Evolutionary conservation across 2,797 vertebrate genomes (phyloP), one percentile per base, ranked within the genome.

Genomic region (Percopsis omiscomaycus): DNA sequence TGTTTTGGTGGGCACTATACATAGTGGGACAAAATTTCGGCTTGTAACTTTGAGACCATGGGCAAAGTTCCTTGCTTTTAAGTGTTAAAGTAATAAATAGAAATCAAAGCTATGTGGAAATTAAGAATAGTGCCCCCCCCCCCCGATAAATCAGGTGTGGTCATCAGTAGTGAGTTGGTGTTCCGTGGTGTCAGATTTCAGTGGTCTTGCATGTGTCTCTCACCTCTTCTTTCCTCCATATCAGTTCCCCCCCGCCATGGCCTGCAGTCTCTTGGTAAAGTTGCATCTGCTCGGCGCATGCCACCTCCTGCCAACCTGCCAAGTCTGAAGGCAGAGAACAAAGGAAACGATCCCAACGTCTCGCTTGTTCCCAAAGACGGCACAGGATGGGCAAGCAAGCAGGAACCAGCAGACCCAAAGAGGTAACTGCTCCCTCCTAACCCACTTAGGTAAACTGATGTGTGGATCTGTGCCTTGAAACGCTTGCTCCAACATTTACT

Each of bases 341-440:
- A 96, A 96, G 96, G 96, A 90, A 98, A 98, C 94, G 96, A 98
- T 90, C 96, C 96, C 87, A 97, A 98, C 91, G 95, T 98, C 92
- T 93, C 95, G 78, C 92, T 98, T 89, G 94, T 98, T 91, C 96
- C 96, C 85, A 95, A 95, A 93, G 96, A 98, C 96, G 96, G 96
- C 90, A 95, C 96, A 96, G 96, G 96, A 97, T 98, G 96, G 96
- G 96, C 95, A 94, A 98, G 96, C 95, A 95, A 96, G 92, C 95
- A 93, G 94, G 96, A 98, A 84, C 91, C 87, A 93, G 92, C 93
- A 89, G 95, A 97, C 94, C 95, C 93, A 96, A 97, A 96, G 96
- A 96, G 94, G 96, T 93, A 71, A 77, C 71, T 3, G 8, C 1
- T 8, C 27, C 0, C 12, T 8, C 42, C 32, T n/a, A 8, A n/a